These are phyloP conservation scores for Drosophila subpulchrella DNA, from an alignment of 1,140 invertebrate genomes.

Conservation along the genomic window DNA sequence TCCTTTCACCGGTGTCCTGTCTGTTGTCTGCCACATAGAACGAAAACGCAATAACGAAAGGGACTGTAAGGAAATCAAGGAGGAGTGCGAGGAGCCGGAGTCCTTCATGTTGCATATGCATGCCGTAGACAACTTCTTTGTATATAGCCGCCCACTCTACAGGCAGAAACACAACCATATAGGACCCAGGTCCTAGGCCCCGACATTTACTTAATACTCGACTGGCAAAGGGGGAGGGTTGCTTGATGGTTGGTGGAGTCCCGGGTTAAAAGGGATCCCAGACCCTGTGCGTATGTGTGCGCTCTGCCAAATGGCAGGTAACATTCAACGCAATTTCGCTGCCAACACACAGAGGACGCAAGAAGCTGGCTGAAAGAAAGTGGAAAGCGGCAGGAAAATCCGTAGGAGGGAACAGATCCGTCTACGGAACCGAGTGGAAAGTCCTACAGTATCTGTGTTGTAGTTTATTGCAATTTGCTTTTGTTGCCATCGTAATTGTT, in stretches of 20 bases:
- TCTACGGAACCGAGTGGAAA: not conserved
- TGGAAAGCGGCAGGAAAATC: constrained; percentile 13
- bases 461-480: constrained; percentile 18
- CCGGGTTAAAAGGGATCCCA: constrained; percentile 10
- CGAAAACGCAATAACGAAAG: constrained; percentile 44
- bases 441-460: constrained; percentile 1
- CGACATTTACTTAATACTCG: constrained; percentile 72
- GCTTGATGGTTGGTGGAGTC: not conserved
- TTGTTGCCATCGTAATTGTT: constrained; percentile 20
- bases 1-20: constrained; percentile 41
- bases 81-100: constrained; percentile 13
- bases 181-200: constrained; percentile 56
- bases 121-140: constrained; percentile 52
- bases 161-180: not conserved
- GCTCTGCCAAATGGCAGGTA: constrained; percentile 76
- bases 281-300: constrained; percentile 23
- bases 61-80: constrained; percentile 25
- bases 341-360: constrained; percentile 57
- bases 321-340: constrained; percentile 80
- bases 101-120: constrained; percentile 56
- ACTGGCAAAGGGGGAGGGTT: not conserved
- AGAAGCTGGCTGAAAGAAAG: constrained; percentile 48
- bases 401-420: not conserved
- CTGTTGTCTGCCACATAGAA: constrained; percentile 59
- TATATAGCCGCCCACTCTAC: constrained; percentile 21